Percentiles rank a stretch among this genome's conserved stretches.
Conservation (phyloP, 2,797 vertebrate genomes). For the Danio aesculapii region DNA sequence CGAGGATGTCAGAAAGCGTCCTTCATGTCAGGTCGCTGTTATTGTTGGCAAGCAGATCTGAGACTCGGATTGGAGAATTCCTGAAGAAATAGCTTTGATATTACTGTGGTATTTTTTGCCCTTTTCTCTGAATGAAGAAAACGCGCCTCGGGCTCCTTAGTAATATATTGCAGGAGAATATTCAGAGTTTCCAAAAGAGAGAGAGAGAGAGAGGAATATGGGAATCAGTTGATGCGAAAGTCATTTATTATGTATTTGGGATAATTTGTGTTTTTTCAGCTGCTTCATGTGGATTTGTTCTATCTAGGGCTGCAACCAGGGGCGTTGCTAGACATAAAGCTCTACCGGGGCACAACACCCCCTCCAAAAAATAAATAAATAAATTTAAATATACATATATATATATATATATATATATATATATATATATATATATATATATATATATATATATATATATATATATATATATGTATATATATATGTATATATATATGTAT, state of each 20-base stretch:
- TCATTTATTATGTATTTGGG: not conserved
- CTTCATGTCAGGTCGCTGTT: constrained; percentile 45
- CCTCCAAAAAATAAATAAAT: too few species aligned
- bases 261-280: not conserved
- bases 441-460: too few species aligned
- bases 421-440: too few species aligned
- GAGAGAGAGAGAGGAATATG: not conserved
- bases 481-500: too few species aligned
- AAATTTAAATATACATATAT: too few species aligned
- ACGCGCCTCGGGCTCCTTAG: not conserved
- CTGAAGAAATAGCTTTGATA: constrained; percentile 34
- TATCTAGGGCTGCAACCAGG: too few species aligned
- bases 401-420: too few species aligned
- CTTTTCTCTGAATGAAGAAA: constrained; percentile 23
- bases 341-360: too few species aligned
- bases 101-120: constrained; percentile 17
- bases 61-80: constrained; percentile 18
- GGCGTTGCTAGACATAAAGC: too few species aligned
- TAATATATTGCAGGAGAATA: not conserved
- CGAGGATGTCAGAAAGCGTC: constrained; percentile 13
- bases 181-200: not conserved
- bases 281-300: not conserved
- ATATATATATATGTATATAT: too few species aligned
- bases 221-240: not conserved
- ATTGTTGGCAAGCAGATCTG: constrained; percentile 40